Evolutionary conservation across 2,113 vertebrate species (phyloP), one percentile per base, ranked within the genome.

Genomic region (Petrocephalus microphthalmus): DNA sequence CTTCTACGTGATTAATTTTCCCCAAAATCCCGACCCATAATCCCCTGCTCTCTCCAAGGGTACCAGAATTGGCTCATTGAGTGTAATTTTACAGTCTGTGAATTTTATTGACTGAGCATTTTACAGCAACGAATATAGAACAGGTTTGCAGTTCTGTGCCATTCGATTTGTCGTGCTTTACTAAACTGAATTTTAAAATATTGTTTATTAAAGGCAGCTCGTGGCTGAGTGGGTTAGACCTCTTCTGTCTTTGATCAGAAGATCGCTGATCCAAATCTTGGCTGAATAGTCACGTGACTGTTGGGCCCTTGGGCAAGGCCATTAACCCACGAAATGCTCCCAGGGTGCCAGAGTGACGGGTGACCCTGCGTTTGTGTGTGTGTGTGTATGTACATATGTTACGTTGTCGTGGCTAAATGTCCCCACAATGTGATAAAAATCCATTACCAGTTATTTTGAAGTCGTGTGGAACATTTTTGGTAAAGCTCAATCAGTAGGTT

Each of bases 81-180:
- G 13, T 83, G 57, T 85, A 33, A 89, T 85, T 85, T 89, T 85
- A 85, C 88, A 71, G 54, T 71, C 47, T 52, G 47, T 85, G 45
- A 67, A 53, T 53, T 33, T 85, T 29, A 56, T 85, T 74, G 37
- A 54, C 20, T 13, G 71, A 45, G 29, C 51, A 82, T 20, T 53
- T 49, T 37, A 53, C 29, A 52, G 19, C 64, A n/a, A 33, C 20
- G 51, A 42, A 56, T 42, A 37, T 45, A 56, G 29, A 82, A 56
- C 51, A 47, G 67, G 71, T 82, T 54, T 81, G 87, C 29, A 74
- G 5, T 71, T 84, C n/a, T 52, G 20, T 29, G 25, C 52, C 52
- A 37, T 54, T 85, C 25, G 13, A 85, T 85, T 85, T 10, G 15
- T 56, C 33, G 29, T 56, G 84, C 52, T 37, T 54, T 85, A 17